Conservation (phyloP, 1,140 invertebrate genomes). For the Archegozetes longisetosus region DNA sequence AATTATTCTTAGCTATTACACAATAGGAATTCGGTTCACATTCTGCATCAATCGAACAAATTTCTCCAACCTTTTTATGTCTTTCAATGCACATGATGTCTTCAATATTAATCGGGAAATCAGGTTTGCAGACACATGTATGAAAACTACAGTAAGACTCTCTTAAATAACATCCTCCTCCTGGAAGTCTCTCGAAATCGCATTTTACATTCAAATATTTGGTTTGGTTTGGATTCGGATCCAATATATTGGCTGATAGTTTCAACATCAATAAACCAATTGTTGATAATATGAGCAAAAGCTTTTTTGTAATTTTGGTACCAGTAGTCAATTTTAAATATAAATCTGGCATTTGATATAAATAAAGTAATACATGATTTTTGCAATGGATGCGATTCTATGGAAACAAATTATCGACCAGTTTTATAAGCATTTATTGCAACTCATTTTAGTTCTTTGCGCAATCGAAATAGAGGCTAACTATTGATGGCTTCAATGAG, state of each 20-base stretch:
- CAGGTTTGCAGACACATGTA: slow-evolving; percentile 8
- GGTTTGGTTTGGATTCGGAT: not conserved
- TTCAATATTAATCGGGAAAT: slow-evolving; percentile 8
- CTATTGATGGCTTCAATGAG: no score
- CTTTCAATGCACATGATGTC: slow-evolving; percentile 2
- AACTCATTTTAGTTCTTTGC: no score
- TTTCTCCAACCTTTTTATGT: not conserved
- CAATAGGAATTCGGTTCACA: not conserved
- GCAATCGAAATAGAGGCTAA: no score
- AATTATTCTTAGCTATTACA: not conserved
- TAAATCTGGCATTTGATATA: not conserved
- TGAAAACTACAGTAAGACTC: slow-evolving; percentile 11
- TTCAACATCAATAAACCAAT: not conserved
- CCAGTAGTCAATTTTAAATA: not conserved
- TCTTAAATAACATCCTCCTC: slow-evolving; percentile 1
- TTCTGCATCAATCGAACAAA: not conserved
- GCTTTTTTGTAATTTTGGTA: not conserved
- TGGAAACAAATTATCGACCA: not conserved
- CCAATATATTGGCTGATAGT: not conserved
- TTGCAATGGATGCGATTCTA: not conserved
- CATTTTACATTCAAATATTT: slow-evolving; percentile 6
- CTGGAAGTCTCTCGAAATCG: slow-evolving; percentile 5
- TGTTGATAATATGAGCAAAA: not conserved
- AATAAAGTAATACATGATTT: not conserved
- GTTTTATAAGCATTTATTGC: not conserved